Conservation (phyloP, 2,113 vertebrate species). For the Hyperopisus bebe region DNA sequence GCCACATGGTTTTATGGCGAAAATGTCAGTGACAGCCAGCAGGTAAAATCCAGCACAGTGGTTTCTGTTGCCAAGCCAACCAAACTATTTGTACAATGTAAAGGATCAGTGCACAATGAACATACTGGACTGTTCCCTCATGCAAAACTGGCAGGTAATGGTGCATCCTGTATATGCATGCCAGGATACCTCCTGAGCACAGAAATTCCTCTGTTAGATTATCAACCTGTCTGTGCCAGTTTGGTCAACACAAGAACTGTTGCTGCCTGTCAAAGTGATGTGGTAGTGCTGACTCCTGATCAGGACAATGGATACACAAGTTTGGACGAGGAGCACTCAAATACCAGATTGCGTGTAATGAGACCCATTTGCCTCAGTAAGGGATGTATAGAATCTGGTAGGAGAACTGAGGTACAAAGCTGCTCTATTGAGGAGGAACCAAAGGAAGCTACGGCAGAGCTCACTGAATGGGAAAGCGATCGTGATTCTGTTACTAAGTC, state of each 20-base stretch:
- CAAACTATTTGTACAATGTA: constrained; percentile 30
- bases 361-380: not conserved
- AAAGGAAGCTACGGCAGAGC: not conserved
- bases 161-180: constrained; percentile 30
- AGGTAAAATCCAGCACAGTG: constrained; percentile 23
- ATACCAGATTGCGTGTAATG: constrained; percentile 26
- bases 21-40: constrained; percentile 26
- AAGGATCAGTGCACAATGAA: constrained; percentile 44
- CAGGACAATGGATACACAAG: constrained; percentile 84
- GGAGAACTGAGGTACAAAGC: constrained; percentile 16
- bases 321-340: constrained; percentile 75
- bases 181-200: constrained; percentile 29
- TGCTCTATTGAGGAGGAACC: not conserved
- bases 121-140: constrained; percentile 42
- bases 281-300: constrained; percentile 58
- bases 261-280: constrained; percentile 34
- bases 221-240: not conserved
- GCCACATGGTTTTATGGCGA: constrained; percentile 19
- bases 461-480: not conserved
- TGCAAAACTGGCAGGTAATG: constrained; percentile 43
- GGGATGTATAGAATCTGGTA: not conserved
- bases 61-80: constrained; percentile 26
- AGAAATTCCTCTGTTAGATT: constrained; percentile 21
- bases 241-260: constrained; percentile 27
- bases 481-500: not conserved